A percentile compares a stretch with the other conserved stretches of the same genome.
These are phyloP conservation scores for Eupithecia subumbrata DNA, from an alignment of 2,888 invertebrate species.

Conservation along the genomic window DNA sequence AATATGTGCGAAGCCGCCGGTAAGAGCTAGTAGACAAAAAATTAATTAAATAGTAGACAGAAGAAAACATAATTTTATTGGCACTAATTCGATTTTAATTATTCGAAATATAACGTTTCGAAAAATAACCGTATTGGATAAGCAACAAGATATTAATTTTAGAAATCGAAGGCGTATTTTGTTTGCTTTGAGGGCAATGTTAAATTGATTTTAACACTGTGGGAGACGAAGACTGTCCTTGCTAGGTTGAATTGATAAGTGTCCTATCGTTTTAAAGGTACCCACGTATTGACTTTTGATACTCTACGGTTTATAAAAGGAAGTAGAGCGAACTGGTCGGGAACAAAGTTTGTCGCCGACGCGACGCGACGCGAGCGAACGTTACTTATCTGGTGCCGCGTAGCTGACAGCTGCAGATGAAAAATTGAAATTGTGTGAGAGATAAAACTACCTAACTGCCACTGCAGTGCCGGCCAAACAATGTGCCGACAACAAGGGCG, in stretches of 20 bases:
- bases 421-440: conserved; percentile 84
- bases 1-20: no score
- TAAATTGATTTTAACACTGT: no score
- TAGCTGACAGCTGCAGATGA: conserved; percentile 83
- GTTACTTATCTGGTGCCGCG: conserved; percentile 81
- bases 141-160: no score
- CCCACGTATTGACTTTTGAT: conserved; percentile 3
- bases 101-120: no score
- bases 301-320: conserved; percentile 70
- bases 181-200: no score
- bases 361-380: conserved; percentile 72
- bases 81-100: no score
- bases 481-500: conserved; percentile 65
- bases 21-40: no score
- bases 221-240: no score
- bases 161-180: no score
- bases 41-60: no score
- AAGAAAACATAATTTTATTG: no score
- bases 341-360: conserved; percentile 75
- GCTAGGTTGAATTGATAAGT: neutral
- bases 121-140: no score
- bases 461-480: conserved; percentile 72
- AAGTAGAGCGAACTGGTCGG: conserved; percentile 80
- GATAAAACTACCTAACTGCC: conserved; percentile 82
- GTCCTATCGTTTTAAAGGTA: neutral